A percentile compares a stretch with the other conserved stretches of the same genome.
phyloP scores from a whole-genome alignment of 2,888 invertebrate genomes.

The Liposcelis brunnea region DNA sequence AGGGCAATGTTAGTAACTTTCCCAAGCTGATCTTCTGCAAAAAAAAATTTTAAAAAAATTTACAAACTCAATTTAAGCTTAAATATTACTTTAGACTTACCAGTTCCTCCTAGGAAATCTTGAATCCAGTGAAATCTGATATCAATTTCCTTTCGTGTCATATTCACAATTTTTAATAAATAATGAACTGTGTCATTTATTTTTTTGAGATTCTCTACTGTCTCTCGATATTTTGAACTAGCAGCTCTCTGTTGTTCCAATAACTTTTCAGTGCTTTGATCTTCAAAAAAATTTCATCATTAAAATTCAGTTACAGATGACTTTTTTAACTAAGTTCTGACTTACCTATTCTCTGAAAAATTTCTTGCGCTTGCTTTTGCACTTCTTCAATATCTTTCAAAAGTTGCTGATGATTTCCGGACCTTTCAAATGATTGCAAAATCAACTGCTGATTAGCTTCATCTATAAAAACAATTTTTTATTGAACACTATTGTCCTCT shows the following conservation, averaged over 20 bases:
- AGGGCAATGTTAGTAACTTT: conserved; percentile 11
- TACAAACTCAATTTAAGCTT: neutral
- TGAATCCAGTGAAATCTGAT: conserved; percentile 13
- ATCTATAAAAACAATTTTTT: conserved; percentile 22
- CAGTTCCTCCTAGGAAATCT: conserved; percentile 12
- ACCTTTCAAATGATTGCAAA: conserved; percentile 30
- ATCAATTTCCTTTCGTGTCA: conserved; percentile 13
- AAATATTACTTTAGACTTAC: too few species aligned
- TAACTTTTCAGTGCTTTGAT: conserved; percentile 27
- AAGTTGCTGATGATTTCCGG: conserved; percentile 34
- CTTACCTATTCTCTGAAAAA: conserved; percentile 37
- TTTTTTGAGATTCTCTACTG: conserved; percentile 31
- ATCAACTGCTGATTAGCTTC: conserved; percentile 31
- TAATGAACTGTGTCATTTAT: conserved; percentile 34
- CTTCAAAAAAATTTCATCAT: conserved; percentile 19
- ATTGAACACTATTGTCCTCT: conserved; percentile 4
- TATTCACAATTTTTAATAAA: conserved; percentile 14
- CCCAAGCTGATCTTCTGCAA: conserved; percentile 13
- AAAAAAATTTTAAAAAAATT: too few species aligned
- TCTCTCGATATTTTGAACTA: conserved; percentile 30
- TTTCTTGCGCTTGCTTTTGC: conserved; percentile 33
- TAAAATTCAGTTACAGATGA: neutral
- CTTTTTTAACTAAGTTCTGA: neutral
- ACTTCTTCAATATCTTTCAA: conserved; percentile 34
- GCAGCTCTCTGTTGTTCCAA: conserved; percentile 31